Conservation (phyloP, 2,797 vertebrate genomes). For the Gallinago stenura region DNA sequence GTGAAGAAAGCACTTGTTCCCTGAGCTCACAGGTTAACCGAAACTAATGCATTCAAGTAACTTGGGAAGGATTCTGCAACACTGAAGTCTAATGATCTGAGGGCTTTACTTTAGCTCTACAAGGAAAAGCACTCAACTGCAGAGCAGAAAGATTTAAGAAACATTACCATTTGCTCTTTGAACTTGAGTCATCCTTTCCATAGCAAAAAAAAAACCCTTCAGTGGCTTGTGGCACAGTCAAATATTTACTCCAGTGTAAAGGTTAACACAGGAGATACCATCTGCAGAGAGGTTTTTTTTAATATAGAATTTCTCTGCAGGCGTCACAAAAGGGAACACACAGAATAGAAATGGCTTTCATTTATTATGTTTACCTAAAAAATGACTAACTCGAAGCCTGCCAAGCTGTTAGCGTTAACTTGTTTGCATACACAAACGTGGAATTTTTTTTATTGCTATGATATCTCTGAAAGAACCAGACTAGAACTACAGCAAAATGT, state of each 20-base stretch:
- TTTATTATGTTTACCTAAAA: neutral
- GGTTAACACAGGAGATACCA: neutral
- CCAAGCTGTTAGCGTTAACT: neutral
- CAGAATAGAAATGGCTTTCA: neutral
- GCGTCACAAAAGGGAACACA: neutral
- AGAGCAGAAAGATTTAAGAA: neutral
- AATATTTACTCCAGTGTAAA: constrained; percentile 50
- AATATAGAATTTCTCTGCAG: neutral
- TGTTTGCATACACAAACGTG: neutral
- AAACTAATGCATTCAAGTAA: neutral
- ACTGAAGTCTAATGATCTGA: neutral
- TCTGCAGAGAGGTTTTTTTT: neutral
- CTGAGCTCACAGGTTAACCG: neutral
- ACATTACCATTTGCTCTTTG: neutral
- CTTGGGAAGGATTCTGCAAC: neutral
- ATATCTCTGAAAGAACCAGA: neutral
- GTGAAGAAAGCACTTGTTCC: neutral
- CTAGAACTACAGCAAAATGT: neutral
- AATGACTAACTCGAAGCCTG: neutral
- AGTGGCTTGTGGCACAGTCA: constrained; percentile 9
- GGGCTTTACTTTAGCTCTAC: neutral
- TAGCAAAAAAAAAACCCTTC: neutral
- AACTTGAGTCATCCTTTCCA: constrained; percentile 65
- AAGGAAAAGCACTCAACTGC: neutral
- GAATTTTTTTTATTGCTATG: neutral